A percentile compares a stretch with the other conserved stretches of the same genome.
Evolutionary conservation across 1,140 invertebrate genomes (phyloP).

Genomic region (Hycleus cichorii): DNA sequence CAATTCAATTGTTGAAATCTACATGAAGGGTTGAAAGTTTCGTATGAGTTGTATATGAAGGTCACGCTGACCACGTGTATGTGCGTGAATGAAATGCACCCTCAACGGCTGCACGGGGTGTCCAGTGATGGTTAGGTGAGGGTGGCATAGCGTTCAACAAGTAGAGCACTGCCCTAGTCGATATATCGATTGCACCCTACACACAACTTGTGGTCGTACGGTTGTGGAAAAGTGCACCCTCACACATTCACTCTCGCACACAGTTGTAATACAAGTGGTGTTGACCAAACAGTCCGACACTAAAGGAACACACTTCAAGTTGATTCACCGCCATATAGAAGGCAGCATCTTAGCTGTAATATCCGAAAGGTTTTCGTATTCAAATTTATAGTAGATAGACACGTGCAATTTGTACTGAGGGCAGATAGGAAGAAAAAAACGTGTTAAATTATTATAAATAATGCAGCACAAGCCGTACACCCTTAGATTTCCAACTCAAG

Average conservation of each 20-base stretch:
- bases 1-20: too few relatives aligned
- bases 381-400: slow-evolving; percentile 2
- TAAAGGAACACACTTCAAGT: too few relatives aligned
- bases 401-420: too few relatives aligned
- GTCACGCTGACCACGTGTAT: slow-evolving; percentile 12
- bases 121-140: slow-evolving; percentile 5
- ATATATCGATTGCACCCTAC: slow-evolving; percentile 25
- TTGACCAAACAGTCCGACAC: neutral
- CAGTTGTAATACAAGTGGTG: neutral
- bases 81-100: slow-evolving; percentile 24
- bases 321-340: too few relatives aligned
- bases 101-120: slow-evolving; percentile 5
- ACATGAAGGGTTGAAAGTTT: too few relatives aligned
- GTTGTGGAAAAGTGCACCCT: slow-evolving; percentile 13
- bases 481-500: too few relatives aligned
- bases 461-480: too few relatives aligned
- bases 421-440: too few relatives aligned
- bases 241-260: neutral
- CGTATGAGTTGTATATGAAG: too few relatives aligned
- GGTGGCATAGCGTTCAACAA: slow-evolving; percentile 21
- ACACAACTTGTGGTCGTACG: slow-evolving; percentile 16
- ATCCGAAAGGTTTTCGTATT: neutral
- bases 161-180: slow-evolving; percentile 27
- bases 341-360: too few relatives aligned
- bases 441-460: too few relatives aligned